These are phyloP conservation scores for Pseudomyrmex pallidus DNA, from an alignment of 1,140 invertebrate genomes.

Conservation along the genomic window DNA sequence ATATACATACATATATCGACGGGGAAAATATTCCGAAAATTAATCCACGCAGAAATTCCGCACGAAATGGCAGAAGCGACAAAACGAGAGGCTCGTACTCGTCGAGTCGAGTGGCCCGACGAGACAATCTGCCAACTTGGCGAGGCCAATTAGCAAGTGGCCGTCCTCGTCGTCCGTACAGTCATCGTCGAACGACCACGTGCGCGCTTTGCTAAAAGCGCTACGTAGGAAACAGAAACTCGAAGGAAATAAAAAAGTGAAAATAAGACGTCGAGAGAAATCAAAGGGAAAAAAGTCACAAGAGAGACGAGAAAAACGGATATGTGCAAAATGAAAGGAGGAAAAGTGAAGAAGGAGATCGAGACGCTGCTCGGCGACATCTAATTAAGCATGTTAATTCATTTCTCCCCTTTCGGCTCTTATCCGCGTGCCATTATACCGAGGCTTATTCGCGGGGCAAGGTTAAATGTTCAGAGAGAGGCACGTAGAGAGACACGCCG, in stretches of 20 bases:
- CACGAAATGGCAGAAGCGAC: not conserved
- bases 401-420: constrained; percentile 28
- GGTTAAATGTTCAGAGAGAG: constrained; percentile 58
- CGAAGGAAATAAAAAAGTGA: not conserved
- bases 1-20: not conserved
- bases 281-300: not conserved
- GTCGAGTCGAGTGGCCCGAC: constrained; percentile 13
- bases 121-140: constrained; percentile 30
- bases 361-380: not conserved
- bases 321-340: not conserved
- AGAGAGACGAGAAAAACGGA: not conserved
- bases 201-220: not conserved
- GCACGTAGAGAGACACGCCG: constrained; percentile 40
- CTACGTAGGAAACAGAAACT: not conserved
- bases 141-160: constrained; percentile 46
- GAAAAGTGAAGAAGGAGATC: not conserved
- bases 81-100: not conserved
- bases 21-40: not conserved
- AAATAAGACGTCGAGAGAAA: not conserved
- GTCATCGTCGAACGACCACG: not conserved
- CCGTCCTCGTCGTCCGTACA: not conserved
- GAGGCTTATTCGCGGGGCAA: constrained; percentile 34
- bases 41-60: constrained; percentile 7
- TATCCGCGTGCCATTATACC: constrained; percentile 40
- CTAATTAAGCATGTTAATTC: constrained; percentile 64